A percentile compares a stretch with the other conserved stretches of the same genome.
phyloP scores from a whole-genome alignment of 1,140 invertebrate genomes.

The Chironomus striatipennis region DNA sequence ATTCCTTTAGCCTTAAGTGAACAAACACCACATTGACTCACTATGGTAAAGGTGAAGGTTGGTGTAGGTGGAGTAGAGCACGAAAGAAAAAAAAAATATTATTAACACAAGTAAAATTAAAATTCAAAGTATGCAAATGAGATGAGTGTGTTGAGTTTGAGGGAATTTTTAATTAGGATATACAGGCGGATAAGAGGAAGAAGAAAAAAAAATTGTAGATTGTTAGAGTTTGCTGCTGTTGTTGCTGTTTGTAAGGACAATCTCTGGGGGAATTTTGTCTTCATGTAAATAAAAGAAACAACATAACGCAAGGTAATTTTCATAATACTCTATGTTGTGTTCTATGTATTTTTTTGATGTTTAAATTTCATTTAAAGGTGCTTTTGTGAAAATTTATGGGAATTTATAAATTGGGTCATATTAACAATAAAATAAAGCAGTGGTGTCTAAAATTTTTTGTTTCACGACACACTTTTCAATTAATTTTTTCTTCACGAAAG shows the following conservation, averaged over 20 bases:
- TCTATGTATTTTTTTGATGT: too few species aligned
- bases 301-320: neutral
- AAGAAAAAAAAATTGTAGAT: neutral
- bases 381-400: too few species aligned
- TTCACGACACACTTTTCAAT: too few species aligned
- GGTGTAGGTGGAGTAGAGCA: too few species aligned
- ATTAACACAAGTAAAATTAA: constrained; percentile 14
- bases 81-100: neutral
- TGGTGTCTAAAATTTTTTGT: too few species aligned
- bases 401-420: too few species aligned
- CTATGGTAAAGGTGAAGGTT: too few species aligned
- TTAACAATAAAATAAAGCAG: too few species aligned
- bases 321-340: too few species aligned
- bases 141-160: neutral
- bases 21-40: constrained; percentile 17
- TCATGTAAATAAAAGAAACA: neutral
- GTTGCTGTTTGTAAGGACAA: neutral
- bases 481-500: too few species aligned
- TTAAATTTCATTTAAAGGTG: too few species aligned
- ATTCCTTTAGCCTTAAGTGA: constrained; percentile 26
- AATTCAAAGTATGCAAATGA: constrained; percentile 7
- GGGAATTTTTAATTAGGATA: neutral
- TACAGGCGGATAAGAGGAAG: neutral
- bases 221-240: neutral
- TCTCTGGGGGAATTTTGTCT: neutral